Conservation (phyloP, 2,113 vertebrate species). For the Prinia subflava region DNA sequence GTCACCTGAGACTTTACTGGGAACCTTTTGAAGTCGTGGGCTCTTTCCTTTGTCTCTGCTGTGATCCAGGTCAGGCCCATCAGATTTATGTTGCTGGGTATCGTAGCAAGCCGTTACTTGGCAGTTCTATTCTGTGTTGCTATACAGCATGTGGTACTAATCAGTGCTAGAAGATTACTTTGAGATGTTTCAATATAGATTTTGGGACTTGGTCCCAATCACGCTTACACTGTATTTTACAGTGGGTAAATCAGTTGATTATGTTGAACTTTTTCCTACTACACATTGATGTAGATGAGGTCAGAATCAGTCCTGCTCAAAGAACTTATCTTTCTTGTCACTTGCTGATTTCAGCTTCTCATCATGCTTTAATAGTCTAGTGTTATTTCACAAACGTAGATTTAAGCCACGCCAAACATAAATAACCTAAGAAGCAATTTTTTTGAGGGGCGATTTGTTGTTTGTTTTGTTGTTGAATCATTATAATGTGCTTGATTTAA, state of each 20-base stretch:
- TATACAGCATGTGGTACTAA: conserved; percentile 56
- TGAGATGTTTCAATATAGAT: conserved; percentile 34
- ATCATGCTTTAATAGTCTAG: background rate
- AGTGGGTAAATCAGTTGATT: conserved; percentile 26
- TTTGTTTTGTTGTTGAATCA: background rate
- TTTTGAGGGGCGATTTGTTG: background rate
- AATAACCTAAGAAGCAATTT: background rate
- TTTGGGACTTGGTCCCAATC: conserved; percentile 38
- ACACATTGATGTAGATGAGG: background rate
- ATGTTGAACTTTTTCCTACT: conserved; percentile 7
- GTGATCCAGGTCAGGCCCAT: background rate
- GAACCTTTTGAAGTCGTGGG: conserved; percentile 12
- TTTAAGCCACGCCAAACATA: background rate
- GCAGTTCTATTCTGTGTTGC: conserved; percentile 21
- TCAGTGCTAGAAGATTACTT: conserved; percentile 58
- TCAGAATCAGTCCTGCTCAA: conserved; percentile 1
- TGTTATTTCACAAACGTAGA: background rate
- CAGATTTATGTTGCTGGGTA: conserved; percentile 42
- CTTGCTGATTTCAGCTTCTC: background rate
- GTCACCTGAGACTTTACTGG: background rate
- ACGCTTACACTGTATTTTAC: conserved; percentile 23
- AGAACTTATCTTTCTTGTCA: background rate
- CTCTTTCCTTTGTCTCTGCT: conserved; percentile 24
- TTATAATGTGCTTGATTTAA: conserved; percentile 23
- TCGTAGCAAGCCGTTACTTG: background rate